phyloP scores from a whole-genome alignment of 2,888 invertebrate genomes.

The Automeris io region DNA sequence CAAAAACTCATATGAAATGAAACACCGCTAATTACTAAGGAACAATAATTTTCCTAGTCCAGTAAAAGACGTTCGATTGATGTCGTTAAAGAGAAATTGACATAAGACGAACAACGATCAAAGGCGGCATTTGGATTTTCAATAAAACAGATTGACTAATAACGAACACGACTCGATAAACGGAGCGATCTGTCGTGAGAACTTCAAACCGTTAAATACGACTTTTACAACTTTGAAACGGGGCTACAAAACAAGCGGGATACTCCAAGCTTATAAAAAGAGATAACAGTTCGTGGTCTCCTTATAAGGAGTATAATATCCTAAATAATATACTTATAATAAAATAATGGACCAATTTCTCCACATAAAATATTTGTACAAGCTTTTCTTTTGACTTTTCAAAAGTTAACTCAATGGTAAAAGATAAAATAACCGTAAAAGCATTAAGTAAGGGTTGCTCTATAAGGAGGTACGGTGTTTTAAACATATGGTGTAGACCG shows the following conservation, averaged over 20 bases:
- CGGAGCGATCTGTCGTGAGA: constrained; percentile 71
- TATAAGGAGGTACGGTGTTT: too few relatives aligned
- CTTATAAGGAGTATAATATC: too few relatives aligned
- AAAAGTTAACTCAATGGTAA: too few relatives aligned
- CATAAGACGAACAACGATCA: constrained; percentile 48
- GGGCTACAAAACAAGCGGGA: constrained; percentile 36
- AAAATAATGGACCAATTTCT: too few relatives aligned
- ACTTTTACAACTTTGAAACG: constrained; percentile 59
- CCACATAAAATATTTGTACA: too few relatives aligned
- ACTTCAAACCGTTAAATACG: constrained; percentile 55
- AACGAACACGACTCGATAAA: constrained; percentile 61
- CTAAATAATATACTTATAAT: too few relatives aligned
- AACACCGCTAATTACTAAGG: constrained; percentile 39
- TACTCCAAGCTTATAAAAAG: too few relatives aligned
- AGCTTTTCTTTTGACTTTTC: too few relatives aligned
- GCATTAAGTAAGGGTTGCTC: too few relatives aligned
- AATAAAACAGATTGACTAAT: constrained; percentile 73
- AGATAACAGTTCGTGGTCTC: too few relatives aligned
- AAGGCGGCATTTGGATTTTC: constrained; percentile 59
- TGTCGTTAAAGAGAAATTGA: constrained; percentile 54
- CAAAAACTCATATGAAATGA: constrained; percentile 6
- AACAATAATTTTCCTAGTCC: constrained; percentile 37
- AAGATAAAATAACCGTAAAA: too few relatives aligned
- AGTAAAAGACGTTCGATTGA: constrained; percentile 24
- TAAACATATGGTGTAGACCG: too few relatives aligned